Base-by-base conservation (phyloP, 2,113 vertebrate species). In the Nothoprocta pentlandii region DNA sequence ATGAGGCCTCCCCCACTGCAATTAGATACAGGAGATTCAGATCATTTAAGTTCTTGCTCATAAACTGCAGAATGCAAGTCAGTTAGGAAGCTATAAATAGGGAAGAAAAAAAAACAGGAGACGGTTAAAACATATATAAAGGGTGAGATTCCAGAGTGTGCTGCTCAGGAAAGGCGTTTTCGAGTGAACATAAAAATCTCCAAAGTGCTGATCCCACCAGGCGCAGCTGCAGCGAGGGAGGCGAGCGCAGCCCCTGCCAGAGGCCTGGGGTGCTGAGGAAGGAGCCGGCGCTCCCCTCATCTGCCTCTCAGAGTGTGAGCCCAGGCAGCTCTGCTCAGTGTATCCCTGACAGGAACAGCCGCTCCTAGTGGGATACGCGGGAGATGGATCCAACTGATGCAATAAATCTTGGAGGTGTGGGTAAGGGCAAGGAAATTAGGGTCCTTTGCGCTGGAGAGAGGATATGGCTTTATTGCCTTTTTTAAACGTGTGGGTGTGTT, bases 141-240 rank as follows among this genome's bases (percentile, higher is more conserved):
- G 62, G 62, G 69, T 87, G 83, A 91, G 87, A 96, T 86, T 93
- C 76, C 87, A 88, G 56, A 88, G 56, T 0, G 0, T 25, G 73
- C 85, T 90, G 79, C 87, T 69, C 47, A 15, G 76, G 64, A 94
- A 92, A 85, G 91, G 91, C 80, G 66, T 85, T 94, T 94, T 84
- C 80, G 95, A 96, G 90, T 88, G 90, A 86, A 88, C 61, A 64
- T 91, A 95, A 97, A 93, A 94, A 85, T 61, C 73, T 80, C 74
- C 70, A 47, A 86, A 86, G 90, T 93, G 92, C 85, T 88, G 90
- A 80, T 91, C 68, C 92, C 73, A 61, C 86, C 22, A 0, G 80
- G 85, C 75, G 56, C 49, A 90, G 89, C 89, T 90, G 87, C 85
- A 84, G 85, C 78, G 80, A 61, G 56, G 79, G 15, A 51, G 61